Base-by-base conservation (phyloP, 2,888 invertebrate species). In the Germaria angustata region DNA sequence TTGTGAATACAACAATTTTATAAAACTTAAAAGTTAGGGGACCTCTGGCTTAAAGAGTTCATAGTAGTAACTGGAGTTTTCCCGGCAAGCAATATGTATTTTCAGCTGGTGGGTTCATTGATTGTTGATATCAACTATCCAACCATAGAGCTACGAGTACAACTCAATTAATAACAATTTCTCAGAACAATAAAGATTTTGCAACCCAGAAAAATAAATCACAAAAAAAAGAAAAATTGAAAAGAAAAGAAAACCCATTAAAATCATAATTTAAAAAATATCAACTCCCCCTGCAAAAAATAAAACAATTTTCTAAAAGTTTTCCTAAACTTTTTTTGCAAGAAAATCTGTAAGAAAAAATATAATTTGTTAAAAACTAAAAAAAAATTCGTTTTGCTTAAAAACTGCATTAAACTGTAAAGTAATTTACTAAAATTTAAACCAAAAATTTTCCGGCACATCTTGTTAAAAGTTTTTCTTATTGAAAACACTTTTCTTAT, bases 141-240 rank as follows among this genome's bases (percentile, higher is more conserved):
- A 76, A 65, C 69, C 72, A 72, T 32, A 73, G 36, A 72, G 68
- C n/a, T n/a, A 22, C 11, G 22, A 5, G 76, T 85, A 89, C 89
- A 90, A 88, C 89, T 90, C 89, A 90, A 90, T 90, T 90, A 90
- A 90, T 90, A 89, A 89, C 88, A 89, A 90, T 89, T 89, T 89
- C 88, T 88, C 88, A 88, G 87, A 87, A 88, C 87, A 88, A 89
- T 87, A 88, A 87, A 87, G 86, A 78, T 84, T 82, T 81, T 66
- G 76, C 53, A 75, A 65, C 63, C 51, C 13, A 71, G 57, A 69
- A 22, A 22, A 49, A 13, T 13, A 22, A 13, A 8, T 1, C 9
- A 41, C n/a, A 49, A 13, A 2, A 49, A 41, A 11, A 55, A 28
- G 28, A 28, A 28, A 28, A 3, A 28, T 6, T 5, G 4, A 6